Percentiles rank a stretch among this genome's conserved stretches.
Evolutionary conservation across 1,140 invertebrate species (phyloP).

Genomic region (Conus betulinus): DNA sequence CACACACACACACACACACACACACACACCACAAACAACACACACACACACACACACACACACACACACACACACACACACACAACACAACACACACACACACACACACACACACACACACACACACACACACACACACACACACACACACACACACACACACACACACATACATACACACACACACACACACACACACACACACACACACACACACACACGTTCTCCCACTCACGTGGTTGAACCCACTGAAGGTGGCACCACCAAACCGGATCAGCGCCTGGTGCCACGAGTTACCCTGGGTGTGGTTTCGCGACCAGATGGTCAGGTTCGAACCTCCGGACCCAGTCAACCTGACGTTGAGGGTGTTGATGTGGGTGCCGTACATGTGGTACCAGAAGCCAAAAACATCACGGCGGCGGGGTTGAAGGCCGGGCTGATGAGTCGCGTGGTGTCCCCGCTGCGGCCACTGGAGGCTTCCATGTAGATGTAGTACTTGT

Average conservation of each 20-base stretch:
- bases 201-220: background rate
- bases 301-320: conserved; percentile 44
- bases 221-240: background rate
- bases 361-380: conserved; percentile 61
- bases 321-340: conserved; percentile 33
- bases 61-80: background rate
- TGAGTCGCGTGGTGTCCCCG: conserved; percentile 47
- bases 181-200: background rate
- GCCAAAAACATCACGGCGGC: conserved; percentile 48
- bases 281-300: conserved; percentile 58
- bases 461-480: conserved; percentile 43
- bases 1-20: background rate
- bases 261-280: conserved; percentile 49
- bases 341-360: conserved; percentile 53
- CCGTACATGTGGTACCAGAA: conserved; percentile 75
- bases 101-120: background rate
- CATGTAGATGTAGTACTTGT: conserved; percentile 60
- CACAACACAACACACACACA: conserved; percentile 2
- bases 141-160: background rate
- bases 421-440: conserved; percentile 30
- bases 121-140: background rate
- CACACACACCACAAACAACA: background rate
- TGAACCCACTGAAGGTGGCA: conserved; percentile 7
- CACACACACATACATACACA: background rate
- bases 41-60: background rate